Evolutionary conservation across 2,113 vertebrate genomes (phyloP).

Genomic region (Tautogolabrus adspersus): DNA sequence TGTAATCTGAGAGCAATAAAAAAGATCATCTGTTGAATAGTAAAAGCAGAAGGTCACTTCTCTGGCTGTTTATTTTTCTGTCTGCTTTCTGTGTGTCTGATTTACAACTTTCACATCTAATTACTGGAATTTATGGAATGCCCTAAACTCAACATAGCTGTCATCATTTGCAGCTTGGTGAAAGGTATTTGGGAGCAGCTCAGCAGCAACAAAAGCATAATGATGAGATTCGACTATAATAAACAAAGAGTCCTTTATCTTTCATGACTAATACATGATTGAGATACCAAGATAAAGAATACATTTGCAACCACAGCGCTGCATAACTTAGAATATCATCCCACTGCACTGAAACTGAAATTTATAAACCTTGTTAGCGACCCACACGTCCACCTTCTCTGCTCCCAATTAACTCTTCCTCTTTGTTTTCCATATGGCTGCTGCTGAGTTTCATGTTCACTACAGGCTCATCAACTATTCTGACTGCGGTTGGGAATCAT

Average conservation of each 20-base stretch:
- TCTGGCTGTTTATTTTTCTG: not conserved
- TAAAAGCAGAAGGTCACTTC: constrained; percentile 21
- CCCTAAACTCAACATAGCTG: constrained; percentile 3
- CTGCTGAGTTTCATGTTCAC: constrained; percentile 60
- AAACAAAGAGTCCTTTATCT: constrained; percentile 49
- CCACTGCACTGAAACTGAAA: not conserved
- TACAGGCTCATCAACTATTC: constrained; percentile 56
- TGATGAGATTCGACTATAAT: constrained; percentile 16
- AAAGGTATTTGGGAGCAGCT: constrained; percentile 15
- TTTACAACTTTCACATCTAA: constrained; percentile 34
- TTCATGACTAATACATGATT: constrained; percentile 9
- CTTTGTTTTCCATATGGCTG: constrained; percentile 58
- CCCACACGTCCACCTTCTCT: not conserved
- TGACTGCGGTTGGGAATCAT: constrained; percentile 53
- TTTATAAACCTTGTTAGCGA: constrained; percentile 6
- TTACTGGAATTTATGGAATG: constrained; percentile 41
- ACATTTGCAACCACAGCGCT: constrained; percentile 40
- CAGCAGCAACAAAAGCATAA: constrained; percentile 37
- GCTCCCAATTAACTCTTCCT: constrained; percentile 18
- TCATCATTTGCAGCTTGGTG: constrained; percentile 3
- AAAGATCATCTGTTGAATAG: not conserved
- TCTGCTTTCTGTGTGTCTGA: constrained; percentile 12
- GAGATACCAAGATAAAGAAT: constrained; percentile 2
- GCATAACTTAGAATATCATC: constrained; percentile 43
- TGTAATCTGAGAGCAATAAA: not conserved